Evolutionary conservation across 2,888 invertebrate species (phyloP), one percentile per base, ranked within the genome.

Genomic region (Glaucopsyche alexis): DNA sequence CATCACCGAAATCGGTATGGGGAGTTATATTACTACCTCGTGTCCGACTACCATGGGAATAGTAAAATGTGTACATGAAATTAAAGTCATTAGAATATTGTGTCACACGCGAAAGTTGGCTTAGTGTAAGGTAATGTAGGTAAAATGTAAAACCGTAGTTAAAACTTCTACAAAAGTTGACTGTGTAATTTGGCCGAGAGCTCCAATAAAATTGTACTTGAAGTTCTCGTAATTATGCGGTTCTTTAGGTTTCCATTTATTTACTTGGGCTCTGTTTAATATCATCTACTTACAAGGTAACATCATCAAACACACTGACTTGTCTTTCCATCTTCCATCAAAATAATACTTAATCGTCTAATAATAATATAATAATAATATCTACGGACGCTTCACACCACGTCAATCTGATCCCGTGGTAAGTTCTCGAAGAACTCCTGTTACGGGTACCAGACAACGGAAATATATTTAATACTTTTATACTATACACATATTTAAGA

Each of bases 131-230:
- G 55, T 19, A 60, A 29, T 60, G 60, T 60, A 60, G 55, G 60
- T 29, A 60, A 60, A 60, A 60, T 60, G 60, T 60, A 29, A 60
- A 60, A 60, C 29, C 29, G 60, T 29, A 29, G 60, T 60, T 60
- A 60, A 60, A 60, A 60, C 60, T 60, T 38, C 14, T 29, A 7
- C 14, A 60, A 60, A 60, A 60, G 60, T 38, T 60, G 60, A 29
- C 29, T 60, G 60, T 60, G 60, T 14, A 60, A 60, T 60, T 60
- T 60, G 60, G 60, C 60, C 29, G 13, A 60, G 29, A 60, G 60
- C 60, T 60, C 60, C 13, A 29, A 60, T 60, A 60, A 60, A 13
- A 60, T 60, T 60, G 29, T 60, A 13, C 60, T 60, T 47, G 66
- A 47, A 9, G 64, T 7, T 38, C 9, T 55, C 40, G 16, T 29